Evolutionary conservation across 2,113 vertebrate species (phyloP).

Genomic region (pig (Sus scrofa)): T2T-Sscrofa CM000818.6:63983501-63984000

Average conservation of each 20-base stretch:
- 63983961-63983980: not conserved
- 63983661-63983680: conserved; percentile 54
- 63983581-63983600: conserved; percentile 41
- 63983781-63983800: not conserved
- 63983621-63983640: not conserved
- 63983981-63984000: conserved; percentile 24
- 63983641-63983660: not conserved
- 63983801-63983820: not conserved
- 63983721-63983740: not conserved
- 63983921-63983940: not conserved
- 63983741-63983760: not conserved
- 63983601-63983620: conserved; percentile 53
- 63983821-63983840: not conserved
- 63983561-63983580: conserved; percentile 44
- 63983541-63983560: conserved; percentile 39
- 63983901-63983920: not conserved
- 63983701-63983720: conserved; percentile 52
- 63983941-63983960: not conserved
- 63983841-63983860: not conserved
- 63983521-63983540: conserved; percentile 59
- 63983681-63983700: not conserved
- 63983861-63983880: not conserved
- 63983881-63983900: not conserved
- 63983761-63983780: not conserved
- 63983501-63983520: conserved; percentile 45